A percentile compares a stretch with the other conserved stretches of the same genome.
Evolutionary conservation across 2,797 vertebrate species (phyloP).

Genomic region (Tapirus indicus): DNA sequence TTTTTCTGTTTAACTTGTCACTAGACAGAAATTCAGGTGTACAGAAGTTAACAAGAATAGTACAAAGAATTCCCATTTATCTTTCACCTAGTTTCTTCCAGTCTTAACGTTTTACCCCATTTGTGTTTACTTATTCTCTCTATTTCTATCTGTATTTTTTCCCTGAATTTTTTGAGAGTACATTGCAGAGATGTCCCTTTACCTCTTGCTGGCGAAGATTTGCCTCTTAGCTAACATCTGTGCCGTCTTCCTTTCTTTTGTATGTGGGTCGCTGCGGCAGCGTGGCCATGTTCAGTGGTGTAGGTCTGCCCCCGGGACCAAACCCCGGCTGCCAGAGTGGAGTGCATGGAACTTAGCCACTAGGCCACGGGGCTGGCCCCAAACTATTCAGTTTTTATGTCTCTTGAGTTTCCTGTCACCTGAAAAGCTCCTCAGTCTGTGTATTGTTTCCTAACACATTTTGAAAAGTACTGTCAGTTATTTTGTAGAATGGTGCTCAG

Average conservation of each 20-base stretch:
- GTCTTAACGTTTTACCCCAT: not conserved
- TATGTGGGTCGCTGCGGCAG: no score
- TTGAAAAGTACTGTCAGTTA: not conserved
- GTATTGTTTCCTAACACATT: slow-evolving; percentile 30
- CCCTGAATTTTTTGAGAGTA: not conserved
- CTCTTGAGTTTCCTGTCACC: not conserved
- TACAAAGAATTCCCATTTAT: not conserved
- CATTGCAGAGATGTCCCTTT: not conserved
- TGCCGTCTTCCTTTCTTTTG: no score
- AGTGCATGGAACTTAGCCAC: no score
- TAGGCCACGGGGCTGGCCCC: no score
- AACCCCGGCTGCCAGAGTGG: no score
- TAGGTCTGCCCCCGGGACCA: no score
- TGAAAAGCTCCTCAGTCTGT: slow-evolving; percentile 52
- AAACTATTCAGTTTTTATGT: not conserved
- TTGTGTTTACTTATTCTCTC: not conserved
- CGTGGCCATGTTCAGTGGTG: no score
- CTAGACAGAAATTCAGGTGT: not conserved
- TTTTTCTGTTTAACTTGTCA: not conserved
- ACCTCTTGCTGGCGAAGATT: no score
- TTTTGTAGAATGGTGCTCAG: not conserved
- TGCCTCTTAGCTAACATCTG: no score
- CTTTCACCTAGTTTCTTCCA: slow-evolving; percentile 19
- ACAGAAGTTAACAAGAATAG: not conserved
- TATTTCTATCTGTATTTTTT: not conserved